phyloP scores from a whole-genome alignment of 53 echinoderm and acorn worm genomes.

The Temnopleurus reevesii region DNA sequence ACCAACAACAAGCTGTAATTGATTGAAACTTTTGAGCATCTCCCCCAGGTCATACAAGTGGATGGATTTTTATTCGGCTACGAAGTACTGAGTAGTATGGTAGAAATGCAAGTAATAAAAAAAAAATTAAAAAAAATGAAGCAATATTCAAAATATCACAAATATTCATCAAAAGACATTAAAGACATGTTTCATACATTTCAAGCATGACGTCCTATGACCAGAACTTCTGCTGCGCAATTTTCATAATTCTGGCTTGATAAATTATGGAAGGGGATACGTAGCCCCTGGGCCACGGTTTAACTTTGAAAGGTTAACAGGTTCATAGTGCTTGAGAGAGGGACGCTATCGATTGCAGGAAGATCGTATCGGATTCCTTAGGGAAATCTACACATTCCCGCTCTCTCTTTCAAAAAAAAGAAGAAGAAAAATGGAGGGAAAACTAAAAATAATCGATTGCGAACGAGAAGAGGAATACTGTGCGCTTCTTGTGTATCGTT shows the following conservation, averaged over 20 bases:
- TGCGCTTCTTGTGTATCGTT: background rate
- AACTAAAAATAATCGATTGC: slow-evolving; percentile 25
- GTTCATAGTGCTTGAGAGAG: background rate
- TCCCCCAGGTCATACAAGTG: no score
- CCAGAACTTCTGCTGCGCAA: background rate
- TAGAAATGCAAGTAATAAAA: no score
- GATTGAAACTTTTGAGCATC: no score
- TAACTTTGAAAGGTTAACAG: slow-evolving; percentile 26
- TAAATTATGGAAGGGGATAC: background rate
- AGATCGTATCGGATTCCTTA: slow-evolving; percentile 38
- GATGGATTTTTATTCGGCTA: no score
- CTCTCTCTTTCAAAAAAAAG: no score
- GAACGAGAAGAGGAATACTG: background rate
- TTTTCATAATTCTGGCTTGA: background rate
- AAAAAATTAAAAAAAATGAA: no score
- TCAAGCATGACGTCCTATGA: no score
- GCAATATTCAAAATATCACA: no score
- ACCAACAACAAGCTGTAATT: no score
- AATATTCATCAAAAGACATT: no score
- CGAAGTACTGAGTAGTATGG: no score
- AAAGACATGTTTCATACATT: no score
- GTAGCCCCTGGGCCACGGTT: background rate
- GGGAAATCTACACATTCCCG: slow-evolving; percentile 37
- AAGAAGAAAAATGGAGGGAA: background rate
- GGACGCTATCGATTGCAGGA: slow-evolving; percentile 27